Evolutionary conservation across 2,888 invertebrate species (phyloP).

Genomic region (Scaptodrosophila latifasciaeformis): DNA sequence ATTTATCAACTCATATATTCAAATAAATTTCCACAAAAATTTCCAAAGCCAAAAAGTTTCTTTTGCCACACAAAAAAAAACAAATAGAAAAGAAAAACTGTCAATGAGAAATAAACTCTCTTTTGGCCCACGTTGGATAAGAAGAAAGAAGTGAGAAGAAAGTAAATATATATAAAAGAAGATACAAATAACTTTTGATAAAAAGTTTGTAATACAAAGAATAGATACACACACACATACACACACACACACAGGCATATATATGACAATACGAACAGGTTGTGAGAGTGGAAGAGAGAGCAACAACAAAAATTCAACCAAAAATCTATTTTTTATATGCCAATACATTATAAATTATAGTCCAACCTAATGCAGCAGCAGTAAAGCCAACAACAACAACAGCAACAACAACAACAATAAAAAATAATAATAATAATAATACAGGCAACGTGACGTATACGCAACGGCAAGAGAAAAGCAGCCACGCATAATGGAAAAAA

Average conservation of each 20-base stretch:
- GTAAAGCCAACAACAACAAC: background rate
- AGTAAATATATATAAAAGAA: background rate
- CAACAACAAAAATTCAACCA: conserved; percentile 15
- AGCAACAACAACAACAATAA: too few relatives aligned
- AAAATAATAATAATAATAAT: too few relatives aligned
- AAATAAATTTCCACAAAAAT: background rate
- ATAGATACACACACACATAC: too few relatives aligned
- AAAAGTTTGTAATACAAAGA: too few relatives aligned
- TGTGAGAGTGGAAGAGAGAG: too few relatives aligned
- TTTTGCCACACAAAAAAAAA: background rate
- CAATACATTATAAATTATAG: conserved; percentile 63
- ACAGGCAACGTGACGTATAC: conserved; percentile 48
- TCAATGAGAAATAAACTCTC: too few relatives aligned
- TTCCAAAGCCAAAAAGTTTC: background rate
- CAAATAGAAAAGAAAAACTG: too few relatives aligned
- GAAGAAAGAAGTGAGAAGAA: background rate
- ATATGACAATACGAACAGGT: too few relatives aligned
- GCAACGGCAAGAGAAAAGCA: conserved; percentile 42
- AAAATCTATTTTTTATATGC: conserved; percentile 28
- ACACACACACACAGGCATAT: too few relatives aligned
- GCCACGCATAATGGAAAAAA: background rate
- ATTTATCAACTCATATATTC: too few relatives aligned
- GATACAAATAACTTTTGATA: background rate
- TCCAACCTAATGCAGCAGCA: conserved; percentile 32
- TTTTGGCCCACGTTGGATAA: background rate